Base-by-base conservation (phyloP, 2,797 vertebrate genomes). In the Typhlichthys eigenmanni region DNA sequence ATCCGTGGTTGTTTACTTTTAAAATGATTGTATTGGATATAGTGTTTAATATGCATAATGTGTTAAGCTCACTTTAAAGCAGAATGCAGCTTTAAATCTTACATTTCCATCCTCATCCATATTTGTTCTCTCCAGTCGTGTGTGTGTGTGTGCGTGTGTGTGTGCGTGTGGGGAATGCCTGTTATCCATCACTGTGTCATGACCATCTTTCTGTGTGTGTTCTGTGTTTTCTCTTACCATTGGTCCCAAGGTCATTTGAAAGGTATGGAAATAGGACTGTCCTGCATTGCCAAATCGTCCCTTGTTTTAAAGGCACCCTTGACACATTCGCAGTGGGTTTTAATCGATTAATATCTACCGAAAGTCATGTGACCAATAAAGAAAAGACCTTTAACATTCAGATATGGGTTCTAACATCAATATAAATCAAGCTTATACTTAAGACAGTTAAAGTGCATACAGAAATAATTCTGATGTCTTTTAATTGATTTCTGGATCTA, bases 231-330 rank as follows among this genome's bases (percentile, higher is more conserved):
- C 60, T 62, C 57, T 75, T 83, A 83, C 84, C 80, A 87, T 88
- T 89, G 85, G 85, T 83, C 87, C 85, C 83, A 82, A 93, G 92
- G 86, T 93, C 90, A 91, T 88, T 89, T 78, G 84, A 91, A 92
- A 94, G 91, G 92, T 92, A 93, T 90, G 91, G 89, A 72, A 81
- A 76, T 58, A 73, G 72, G 54, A 63, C 13, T 47, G 53, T 71
- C 43, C 54, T 16, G 47, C 49, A 47, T 57, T 53, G 47, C 29
- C 17, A 58, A 34, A 24, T 19, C 71, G 24, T 70, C 69, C 49
- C 58, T 16, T 32, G 10, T 66, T 19, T 24, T 79, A 49, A 69
- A 60, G 13, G 61, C 12, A 47, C 50, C 66, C 46, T 50, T 43
- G 13, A 46, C 62, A 69, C 60, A 58, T 72, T 63, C 59, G 64